Percentiles rank a stretch among this genome's conserved stretches.
Conservation (phyloP, 2,888 invertebrate species). For the Aethes cnicana region DNA sequence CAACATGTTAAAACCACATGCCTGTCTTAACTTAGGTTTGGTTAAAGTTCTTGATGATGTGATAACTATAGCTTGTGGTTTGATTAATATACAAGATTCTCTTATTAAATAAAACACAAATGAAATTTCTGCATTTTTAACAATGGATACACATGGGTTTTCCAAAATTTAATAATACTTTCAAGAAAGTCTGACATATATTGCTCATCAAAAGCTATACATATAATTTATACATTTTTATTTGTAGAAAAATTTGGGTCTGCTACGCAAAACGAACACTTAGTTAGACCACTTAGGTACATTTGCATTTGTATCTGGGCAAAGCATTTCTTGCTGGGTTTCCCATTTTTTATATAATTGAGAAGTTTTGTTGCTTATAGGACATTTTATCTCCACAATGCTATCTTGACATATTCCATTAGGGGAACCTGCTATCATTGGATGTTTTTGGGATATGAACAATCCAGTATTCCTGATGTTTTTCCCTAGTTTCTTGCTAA, state of each 20-base stretch:
- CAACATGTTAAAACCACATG: constrained; percentile 37
- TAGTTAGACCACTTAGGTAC: constrained; percentile 15
- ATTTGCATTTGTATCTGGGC: constrained; percentile 28
- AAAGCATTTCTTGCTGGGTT: constrained; percentile 6
- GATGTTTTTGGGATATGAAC: constrained; percentile 1
- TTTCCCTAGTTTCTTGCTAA: background rate
- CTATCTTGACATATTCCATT: constrained; percentile 25
- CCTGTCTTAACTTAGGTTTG: constrained; percentile 26
- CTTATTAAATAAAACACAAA: too few species aligned
- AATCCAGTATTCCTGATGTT: too few species aligned
- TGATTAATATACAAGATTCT: constrained; percentile 40
- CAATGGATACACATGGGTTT: background rate
- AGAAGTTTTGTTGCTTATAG: constrained; percentile 6
- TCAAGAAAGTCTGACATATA: constrained; percentile 13
- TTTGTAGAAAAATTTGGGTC: constrained; percentile 2
- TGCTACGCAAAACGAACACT: constrained; percentile 30
- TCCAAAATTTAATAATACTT: background rate
- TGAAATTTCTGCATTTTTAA: too few species aligned
- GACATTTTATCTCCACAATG: constrained; percentile 27
- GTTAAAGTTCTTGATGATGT: constrained; percentile 34
- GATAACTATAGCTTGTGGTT: constrained; percentile 36
- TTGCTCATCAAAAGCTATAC: constrained; percentile 2
- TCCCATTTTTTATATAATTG: constrained; percentile 22
- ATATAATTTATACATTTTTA: constrained; percentile 7
- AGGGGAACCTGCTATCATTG: constrained; percentile 25